Base-by-base conservation (phyloP, 2,113 vertebrate genomes). In the Pampusana beccarii region DNA sequence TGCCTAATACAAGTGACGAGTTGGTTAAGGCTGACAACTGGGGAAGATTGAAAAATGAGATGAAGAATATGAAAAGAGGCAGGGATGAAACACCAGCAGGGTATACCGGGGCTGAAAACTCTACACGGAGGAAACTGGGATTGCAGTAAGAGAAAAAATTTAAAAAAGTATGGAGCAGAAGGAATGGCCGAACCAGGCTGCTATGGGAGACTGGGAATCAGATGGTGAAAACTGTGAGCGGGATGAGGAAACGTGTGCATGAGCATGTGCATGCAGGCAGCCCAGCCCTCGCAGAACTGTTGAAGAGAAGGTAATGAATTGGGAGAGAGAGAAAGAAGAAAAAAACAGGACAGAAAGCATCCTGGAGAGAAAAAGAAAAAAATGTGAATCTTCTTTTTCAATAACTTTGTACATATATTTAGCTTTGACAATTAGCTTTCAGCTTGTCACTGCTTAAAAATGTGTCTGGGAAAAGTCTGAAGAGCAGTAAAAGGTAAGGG, bases 221-320 rank as follows among this genome's bases (percentile, higher is more conserved):
- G 42, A 44, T 16, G 5, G 29, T 46, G 48, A 88, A 80, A 88
- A 48, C 13, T 28, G 23, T 0, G 1, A 72, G 50, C 51, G 57
- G 57, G 48, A 61, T 50, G 58, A 88, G 50, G 29, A 77, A 72
- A 19, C 38, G 21, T 66, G 2, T 18, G 48, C 48, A 50, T 7
- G 3, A 88, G 34, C 64, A 9, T 5, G 21, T 57, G 24, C 40
- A 16, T 36, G 31, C 42, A 61, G 57, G n/a, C 26, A 91, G 61
- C n/a, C 48, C 48, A 78, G 34, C 38, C 31, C 57, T 38, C 0
- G 0, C 38, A 79, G 70, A 57, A 51, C 1, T 5, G 1, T 11
- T 21, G 33, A 85, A 90, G 36, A 33, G 86, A 87, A 92, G 12
- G 25, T 67, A 74, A 71, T 48, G 18, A 64, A 71, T 15, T 5